Percentiles rank a stretch among this genome's conserved stretches.
Evolutionary conservation across 1,140 invertebrate genomes (phyloP).

Genomic region (Eumaeus atala): DNA sequence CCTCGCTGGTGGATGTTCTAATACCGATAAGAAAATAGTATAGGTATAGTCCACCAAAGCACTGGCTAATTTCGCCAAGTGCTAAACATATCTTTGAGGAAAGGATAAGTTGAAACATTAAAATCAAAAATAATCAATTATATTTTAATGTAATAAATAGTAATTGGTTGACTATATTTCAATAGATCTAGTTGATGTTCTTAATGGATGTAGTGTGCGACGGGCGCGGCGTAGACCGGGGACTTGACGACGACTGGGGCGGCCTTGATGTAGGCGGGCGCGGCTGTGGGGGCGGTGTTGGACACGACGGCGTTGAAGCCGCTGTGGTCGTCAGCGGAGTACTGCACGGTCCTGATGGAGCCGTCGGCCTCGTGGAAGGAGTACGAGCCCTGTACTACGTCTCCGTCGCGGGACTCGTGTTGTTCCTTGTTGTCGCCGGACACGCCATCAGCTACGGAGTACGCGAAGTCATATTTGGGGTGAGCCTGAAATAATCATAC

Average conservation of each 20-base stretch:
- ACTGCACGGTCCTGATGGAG: conserved; percentile 12
- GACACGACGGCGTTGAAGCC: conserved; percentile 26
- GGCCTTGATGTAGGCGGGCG: conserved; percentile 1
- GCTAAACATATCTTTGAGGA: too few relatives aligned
- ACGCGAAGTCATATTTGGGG: too few relatives aligned
- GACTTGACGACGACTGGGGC: conserved; percentile 10
- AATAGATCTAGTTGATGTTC: not conserved
- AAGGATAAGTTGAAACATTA: not conserved
- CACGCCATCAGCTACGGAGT: too few relatives aligned
- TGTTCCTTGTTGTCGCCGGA: too few relatives aligned
- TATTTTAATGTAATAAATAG: conserved; percentile 3
- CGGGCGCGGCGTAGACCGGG: conserved; percentile 4
- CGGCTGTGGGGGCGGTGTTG: too few relatives aligned
- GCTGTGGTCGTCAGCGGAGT: conserved; percentile 26
- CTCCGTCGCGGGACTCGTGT: too few relatives aligned
- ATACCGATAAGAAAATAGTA: too few relatives aligned
- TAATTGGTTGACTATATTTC: not conserved
- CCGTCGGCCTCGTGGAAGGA: conserved; percentile 1
- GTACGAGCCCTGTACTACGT: too few relatives aligned
- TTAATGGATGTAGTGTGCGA: conserved; percentile 5
- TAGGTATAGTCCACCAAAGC: too few relatives aligned
- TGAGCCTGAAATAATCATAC: too few relatives aligned
- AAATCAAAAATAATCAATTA: not conserved
- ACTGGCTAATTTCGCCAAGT: too few relatives aligned
- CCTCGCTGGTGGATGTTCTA: too few relatives aligned